Percentiles rank a stretch among this genome's conserved stretches.
These are phyloP conservation scores for Tetragnatha montana DNA, from an alignment of 2,888 invertebrate species.

Conservation along the genomic window DNA sequence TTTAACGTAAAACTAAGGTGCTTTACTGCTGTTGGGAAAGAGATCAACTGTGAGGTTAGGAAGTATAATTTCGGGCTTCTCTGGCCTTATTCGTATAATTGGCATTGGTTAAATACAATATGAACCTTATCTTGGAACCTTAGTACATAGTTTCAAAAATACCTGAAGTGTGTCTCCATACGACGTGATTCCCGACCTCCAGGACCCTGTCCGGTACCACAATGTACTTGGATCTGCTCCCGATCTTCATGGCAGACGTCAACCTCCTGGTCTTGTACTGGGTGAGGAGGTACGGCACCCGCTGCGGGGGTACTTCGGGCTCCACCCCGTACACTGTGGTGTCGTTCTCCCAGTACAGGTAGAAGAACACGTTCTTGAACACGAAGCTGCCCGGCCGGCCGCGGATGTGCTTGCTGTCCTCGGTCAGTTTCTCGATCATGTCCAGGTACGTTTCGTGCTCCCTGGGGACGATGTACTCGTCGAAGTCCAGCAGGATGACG, in stretches of 20 bases:
- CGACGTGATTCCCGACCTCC: conserved; percentile 75
- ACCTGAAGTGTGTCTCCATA: conserved; percentile 73
- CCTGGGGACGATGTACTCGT: conserved; percentile 75
- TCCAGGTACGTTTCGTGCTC: conserved; percentile 71
- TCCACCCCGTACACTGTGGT: conserved; percentile 74
- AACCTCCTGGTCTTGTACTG: conserved; percentile 74
- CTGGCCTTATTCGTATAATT: too few species aligned
- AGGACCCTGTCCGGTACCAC: conserved; percentile 74
- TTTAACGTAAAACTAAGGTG: too few species aligned
- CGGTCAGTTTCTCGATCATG: conserved; percentile 70
- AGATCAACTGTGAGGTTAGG: too few species aligned
- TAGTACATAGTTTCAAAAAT: neutral
- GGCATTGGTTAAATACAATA: too few species aligned
- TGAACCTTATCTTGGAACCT: too few species aligned
- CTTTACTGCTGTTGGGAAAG: too few species aligned
- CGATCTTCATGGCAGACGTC: conserved; percentile 72
- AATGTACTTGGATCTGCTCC: conserved; percentile 78
- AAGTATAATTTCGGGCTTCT: too few species aligned
- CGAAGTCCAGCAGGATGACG: conserved; percentile 74
- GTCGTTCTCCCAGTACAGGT: conserved; percentile 78
- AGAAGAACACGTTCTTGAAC: conserved; percentile 79
- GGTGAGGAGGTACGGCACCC: conserved; percentile 73
- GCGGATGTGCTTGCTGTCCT: conserved; percentile 48
- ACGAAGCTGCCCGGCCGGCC: conserved; percentile 76
- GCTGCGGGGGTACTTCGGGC: conserved; percentile 73